Evolutionary conservation across 1,140 invertebrate species (phyloP).

Genomic region (Goniozus legneri): DNA sequence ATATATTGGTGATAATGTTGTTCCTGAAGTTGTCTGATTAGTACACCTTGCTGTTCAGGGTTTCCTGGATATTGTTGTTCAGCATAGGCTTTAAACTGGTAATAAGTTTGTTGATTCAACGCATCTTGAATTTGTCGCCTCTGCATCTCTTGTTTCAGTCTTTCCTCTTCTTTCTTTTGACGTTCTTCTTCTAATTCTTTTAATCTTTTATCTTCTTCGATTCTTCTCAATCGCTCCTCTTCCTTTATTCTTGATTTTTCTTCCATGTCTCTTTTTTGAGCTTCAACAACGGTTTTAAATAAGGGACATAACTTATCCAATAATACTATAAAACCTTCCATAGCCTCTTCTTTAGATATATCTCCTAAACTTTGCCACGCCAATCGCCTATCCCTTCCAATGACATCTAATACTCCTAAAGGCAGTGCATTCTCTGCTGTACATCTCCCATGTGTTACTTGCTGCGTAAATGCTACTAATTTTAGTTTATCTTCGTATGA

Average conservation of each 20-base stretch:
- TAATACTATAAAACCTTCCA: conserved; percentile 86
- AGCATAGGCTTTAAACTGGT: conserved; percentile 91
- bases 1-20: conserved; percentile 98
- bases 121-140: conserved; percentile 87
- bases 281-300: conserved; percentile 89
- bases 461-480: conserved; percentile 87
- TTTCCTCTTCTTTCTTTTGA: conserved; percentile 58
- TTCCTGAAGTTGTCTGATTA: conserved; percentile 91
- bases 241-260: conserved; percentile 64
- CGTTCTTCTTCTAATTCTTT: conserved; percentile 64
- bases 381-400: conserved; percentile 86
- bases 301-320: conserved; percentile 83
- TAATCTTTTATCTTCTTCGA: conserved; percentile 56
- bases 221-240: conserved; percentile 51
- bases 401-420: conserved; percentile 90
- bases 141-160: conserved; percentile 62
- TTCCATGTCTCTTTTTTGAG: conserved; percentile 81
- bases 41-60: conserved; percentile 87
- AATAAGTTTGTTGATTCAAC: conserved; percentile 93
- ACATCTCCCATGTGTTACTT: conserved; percentile 85
- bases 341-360: conserved; percentile 81
- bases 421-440: conserved; percentile 70
- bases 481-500: conserved; percentile 92
- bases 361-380: conserved; percentile 91
- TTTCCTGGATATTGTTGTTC: conserved; percentile 94